Percentiles rank a stretch among this genome's conserved stretches.
These are phyloP conservation scores for Odocoileus hemionus DNA, from an alignment of 2,113 vertebrate species.

Conservation along the genomic window DNA sequence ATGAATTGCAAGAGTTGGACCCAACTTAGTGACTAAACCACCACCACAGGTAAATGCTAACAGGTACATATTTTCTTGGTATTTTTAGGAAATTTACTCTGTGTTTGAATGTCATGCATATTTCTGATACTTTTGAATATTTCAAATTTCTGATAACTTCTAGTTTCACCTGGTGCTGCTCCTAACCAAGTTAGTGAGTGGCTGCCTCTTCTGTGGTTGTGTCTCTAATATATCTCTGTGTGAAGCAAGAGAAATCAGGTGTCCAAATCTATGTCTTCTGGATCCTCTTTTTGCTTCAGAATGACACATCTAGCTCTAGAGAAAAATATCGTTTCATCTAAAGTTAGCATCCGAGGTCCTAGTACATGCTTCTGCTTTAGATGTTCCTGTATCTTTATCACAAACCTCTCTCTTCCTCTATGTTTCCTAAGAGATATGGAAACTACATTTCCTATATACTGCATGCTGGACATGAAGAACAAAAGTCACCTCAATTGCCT, in stretches of 20 bases:
- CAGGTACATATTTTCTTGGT: neutral
- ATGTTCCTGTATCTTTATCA: neutral
- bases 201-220: neutral
- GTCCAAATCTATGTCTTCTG: neutral
- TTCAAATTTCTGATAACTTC: neutral
- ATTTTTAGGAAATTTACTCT: neutral
- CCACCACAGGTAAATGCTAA: neutral
- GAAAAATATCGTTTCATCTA: neutral
- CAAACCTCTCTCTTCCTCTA: neutral
- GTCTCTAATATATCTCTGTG: neutral
- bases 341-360: neutral
- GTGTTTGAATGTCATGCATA: neutral
- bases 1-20: neutral
- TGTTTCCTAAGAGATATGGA: neutral
- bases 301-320: neutral
- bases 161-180: neutral
- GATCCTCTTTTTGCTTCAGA: neutral
- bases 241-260: neutral
- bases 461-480: neutral
- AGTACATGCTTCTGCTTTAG: neutral
- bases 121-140: neutral
- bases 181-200: neutral
- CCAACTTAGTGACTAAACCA: neutral
- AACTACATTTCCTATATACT: neutral
- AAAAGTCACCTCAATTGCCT: neutral